Evolutionary conservation across 2,797 vertebrate species (phyloP), one percentile per base, ranked within the genome.

Genomic region (Cirrhinus mrigala): DNA sequence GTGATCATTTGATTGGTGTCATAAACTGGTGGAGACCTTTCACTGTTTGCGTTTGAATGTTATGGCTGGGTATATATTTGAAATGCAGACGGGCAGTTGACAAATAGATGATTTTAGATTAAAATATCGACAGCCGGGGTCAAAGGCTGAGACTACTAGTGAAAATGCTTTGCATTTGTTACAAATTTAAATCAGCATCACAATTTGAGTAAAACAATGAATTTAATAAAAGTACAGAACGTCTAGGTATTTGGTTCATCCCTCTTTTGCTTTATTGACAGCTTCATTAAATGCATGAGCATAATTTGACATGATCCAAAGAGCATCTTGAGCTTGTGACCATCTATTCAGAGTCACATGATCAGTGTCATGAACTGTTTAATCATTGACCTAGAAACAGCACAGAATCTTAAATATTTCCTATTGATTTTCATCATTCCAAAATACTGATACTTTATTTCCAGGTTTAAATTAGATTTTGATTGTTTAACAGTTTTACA

Each of bases 1-100:
- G 37, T 29, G 24, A 73, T 60, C 6, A 29, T 33, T 40, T 48
- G 81, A 75, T 10, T 83, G 3, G 22, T 50, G 71, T 29, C 5
- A 15, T 83, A 83, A 83, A 76, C 22, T 64, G 20, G 18, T 52
- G 46, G 11, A 75, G 70, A 54, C 58, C 10, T 48, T 79, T 68
- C 15, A 79, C 2, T 50, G 18, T 48, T 60, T 40, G 22, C 40
- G 8, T 37, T 52, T 52, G 12, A 33, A 52, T 64, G 22, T 81
- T 69, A 66, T 76, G 29, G 46, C 14, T 37, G 71, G 46, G 46
- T 50, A 66, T 76, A 66, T 37, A 33, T 29, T 22, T 6, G 52
- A 52, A 16, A 40, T 24, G 22, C 9, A 74, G 20, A 16, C 1
- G 3, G 3, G 27, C 46, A 22, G 14, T 50, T 66, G 27, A 10